Conservation (phyloP, 2,888 invertebrate species). For the Drosophila quinaria region DNA sequence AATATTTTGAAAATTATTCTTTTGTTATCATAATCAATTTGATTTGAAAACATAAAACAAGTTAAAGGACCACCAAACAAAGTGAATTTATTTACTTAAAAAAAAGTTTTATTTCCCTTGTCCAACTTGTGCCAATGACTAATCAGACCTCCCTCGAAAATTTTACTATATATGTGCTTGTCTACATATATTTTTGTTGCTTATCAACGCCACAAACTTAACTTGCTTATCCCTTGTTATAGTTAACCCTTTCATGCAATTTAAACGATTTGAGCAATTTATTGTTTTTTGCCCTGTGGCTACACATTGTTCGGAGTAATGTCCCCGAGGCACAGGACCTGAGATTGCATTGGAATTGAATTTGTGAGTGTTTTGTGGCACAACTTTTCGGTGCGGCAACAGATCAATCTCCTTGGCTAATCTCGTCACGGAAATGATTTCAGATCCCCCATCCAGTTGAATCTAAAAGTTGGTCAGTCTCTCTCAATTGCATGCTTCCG, state of each 20-base stretch:
- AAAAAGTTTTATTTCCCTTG: no score
- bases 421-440: constrained; percentile 72
- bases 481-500: constrained; percentile 63
- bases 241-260: constrained; percentile 60
- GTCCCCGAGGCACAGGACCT: constrained; percentile 15
- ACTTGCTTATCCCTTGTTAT: constrained; percentile 49
- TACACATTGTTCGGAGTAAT: constrained; percentile 21
- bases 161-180: constrained; percentile 6
- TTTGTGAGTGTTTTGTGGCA: constrained; percentile 59
- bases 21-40: no score
- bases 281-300: constrained; percentile 60
- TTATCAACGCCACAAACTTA: constrained; percentile 61
- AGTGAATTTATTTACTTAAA: no score
- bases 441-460: constrained; percentile 8
- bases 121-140: no score
- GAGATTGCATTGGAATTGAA: constrained; percentile 76
- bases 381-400: constrained; percentile 30
- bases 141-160: background rate
- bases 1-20: no score
- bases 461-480: constrained; percentile 17
- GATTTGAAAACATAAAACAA: no score
- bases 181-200: constrained; percentile 18
- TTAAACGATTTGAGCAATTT: constrained; percentile 66
- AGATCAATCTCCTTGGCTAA: constrained; percentile 68
- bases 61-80: no score